Base-by-base conservation (phyloP, 1,140 invertebrate genomes). In the Drosophila varians region DNA sequence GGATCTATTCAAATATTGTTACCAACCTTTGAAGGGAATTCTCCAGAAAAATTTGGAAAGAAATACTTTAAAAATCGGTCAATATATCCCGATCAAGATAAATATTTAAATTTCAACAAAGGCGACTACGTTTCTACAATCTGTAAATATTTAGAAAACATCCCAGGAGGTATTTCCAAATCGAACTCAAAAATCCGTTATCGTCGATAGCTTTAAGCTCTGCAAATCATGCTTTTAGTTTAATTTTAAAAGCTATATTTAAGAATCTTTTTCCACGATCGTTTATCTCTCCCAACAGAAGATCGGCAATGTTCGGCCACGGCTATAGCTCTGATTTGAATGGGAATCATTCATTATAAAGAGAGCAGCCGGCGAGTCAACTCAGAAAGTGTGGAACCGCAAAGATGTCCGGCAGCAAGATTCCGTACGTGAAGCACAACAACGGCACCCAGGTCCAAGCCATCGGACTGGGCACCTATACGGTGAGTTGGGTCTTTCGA, bases 391-490 rank as follows among this genome's bases (percentile, higher is more conserved):
- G 76, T 52, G 58, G 65, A 72, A 46, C 40, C 7, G 61, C 36
- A 52, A 80, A 62, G 38, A 86, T 86, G 80, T 77, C 80, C 45
- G 72, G 72, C 34, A 42, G 58, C 4, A 75, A 90, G 47, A 77
- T 84, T 42, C 86, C 90, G 1, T 89, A 82, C 21, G 70, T 92
- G 3, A 92, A 84, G 68, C 92, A 96, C 16, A 94, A 94, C 75
- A 94, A 94, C 90, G 95, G 95, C 36, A 90, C 91, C 12, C 90
- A 93, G 54, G 93, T 95, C 48, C 96, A 96, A 4, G 73, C 94
- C 2, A 90, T 96, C 42, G 96, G 96, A 4, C 91, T 97, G 11
- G 96, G 96, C 8, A 97, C 96, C 1, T 97, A 95, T 93, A 94
- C 95, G 87, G 95, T 95, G 90, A 92, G 91, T 91, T 28, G 16